Evolutionary conservation across 2,888 invertebrate genomes (phyloP), one percentile per base, ranked within the genome.

Genomic region (Lobophora halterata): DNA sequence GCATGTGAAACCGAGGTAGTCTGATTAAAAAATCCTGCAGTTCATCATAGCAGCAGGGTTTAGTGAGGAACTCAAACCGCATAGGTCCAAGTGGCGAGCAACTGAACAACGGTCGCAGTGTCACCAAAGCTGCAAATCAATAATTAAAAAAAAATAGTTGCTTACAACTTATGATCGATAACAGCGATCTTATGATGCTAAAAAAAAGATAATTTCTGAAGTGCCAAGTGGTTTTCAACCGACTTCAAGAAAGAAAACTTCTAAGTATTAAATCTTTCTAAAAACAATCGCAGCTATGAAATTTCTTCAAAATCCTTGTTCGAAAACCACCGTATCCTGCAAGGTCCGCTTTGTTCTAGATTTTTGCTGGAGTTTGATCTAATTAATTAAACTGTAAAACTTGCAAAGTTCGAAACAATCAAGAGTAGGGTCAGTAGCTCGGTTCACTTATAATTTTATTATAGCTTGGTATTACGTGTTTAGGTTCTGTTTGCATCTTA

Each of bases 381-480:
- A 46, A 41, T 49, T 37, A 46, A 41, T 49, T 49, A 44, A 36
- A 43, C 38, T 43, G 34, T 41, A 38, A 45, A 48, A 13, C 37
- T 43, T 26, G 10, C 8, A 37, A 37, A 34, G 26, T 37, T 37
- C 38, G 18, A 36, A 18, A 23, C 25, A 26, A 24, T 42, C 32
- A n/a, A n/a, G n/a, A n/a, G n/a, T 36, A 29, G 13, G 26, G 33
- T 33, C 26, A 33, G 29, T 30, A 29, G 21, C 29, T 33, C 25
- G 20, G 12, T 25, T 18, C 11, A 33, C 21, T 43, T 33, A 37
- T 33, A 28, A 31, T 42, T 41, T 28, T 14, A 35, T 25, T 10
- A 19, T 31, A 33, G 18, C 31, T 41, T 23, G 23, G 37, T 38
- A 41, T 44, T 43, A 48, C 35, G 35, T 44, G 46, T 46, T 46